Percentiles rank a stretch among this genome's conserved stretches.
Conservation (phyloP, 2,113 vertebrate species). For the Thalassoma bifasciatum region DNA sequence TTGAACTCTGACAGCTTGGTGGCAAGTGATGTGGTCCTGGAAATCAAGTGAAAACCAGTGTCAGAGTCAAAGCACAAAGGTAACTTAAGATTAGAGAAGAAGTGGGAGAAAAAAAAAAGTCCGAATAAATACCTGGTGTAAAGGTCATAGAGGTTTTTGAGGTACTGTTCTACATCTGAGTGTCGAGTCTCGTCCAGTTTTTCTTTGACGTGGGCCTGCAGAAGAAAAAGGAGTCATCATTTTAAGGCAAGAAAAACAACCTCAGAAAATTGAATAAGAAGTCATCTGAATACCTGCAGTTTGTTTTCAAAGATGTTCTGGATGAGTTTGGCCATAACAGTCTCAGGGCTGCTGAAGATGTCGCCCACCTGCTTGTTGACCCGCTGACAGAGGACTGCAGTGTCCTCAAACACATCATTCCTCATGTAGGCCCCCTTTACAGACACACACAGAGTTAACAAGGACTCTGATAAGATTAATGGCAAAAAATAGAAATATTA, state of each 20-base stretch:
- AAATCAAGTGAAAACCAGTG: not conserved
- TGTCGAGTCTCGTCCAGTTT: constrained; percentile 92
- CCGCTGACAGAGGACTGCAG: constrained; percentile 91
- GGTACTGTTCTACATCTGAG: constrained; percentile 96
- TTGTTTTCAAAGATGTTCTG: constrained; percentile 98
- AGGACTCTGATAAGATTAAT: not conserved
- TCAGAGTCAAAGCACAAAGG: not conserved
- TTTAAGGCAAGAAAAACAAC: not conserved
- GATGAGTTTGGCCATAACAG: constrained; percentile 97
- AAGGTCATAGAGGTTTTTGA: constrained; percentile 97
- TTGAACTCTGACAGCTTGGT: constrained; percentile 98
- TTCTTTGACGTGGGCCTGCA: constrained; percentile 91
- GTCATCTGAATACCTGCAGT: constrained; percentile 87
- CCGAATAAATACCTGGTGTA: constrained; percentile 90
- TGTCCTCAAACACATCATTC: constrained; percentile 96
- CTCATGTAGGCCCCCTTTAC: constrained; percentile 91
- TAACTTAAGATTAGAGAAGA: not conserved
- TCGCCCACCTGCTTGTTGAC: constrained; percentile 98
- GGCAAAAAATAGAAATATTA: not conserved
- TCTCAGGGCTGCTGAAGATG: constrained; percentile 97
- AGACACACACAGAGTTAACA: constrained; percentile 2
- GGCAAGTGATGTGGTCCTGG: constrained; percentile 93
- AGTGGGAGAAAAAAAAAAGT: not conserved
- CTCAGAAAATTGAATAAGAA: not conserved
- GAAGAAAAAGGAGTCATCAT: constrained; percentile 50